A percentile compares a stretch with the other conserved stretches of the same genome.
phyloP scores from a whole-genome alignment of 2,888 invertebrate species.

The Callosobruchus maculatus region DNA sequence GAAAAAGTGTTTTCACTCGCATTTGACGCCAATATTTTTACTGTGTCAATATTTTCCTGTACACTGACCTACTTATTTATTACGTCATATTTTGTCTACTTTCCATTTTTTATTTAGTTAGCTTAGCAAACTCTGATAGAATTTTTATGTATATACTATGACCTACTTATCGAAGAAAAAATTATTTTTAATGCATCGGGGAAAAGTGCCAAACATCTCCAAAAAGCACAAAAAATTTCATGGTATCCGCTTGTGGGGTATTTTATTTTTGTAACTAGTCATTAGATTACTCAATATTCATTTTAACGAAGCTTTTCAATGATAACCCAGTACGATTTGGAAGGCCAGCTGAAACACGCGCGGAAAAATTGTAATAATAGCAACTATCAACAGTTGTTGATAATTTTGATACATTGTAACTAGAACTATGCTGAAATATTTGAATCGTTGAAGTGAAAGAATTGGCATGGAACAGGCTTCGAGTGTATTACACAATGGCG shows the following conservation, averaged over 20 bases:
- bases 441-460: too few species aligned
- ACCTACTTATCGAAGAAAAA: not conserved
- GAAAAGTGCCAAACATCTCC: not conserved
- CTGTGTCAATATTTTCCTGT: not conserved
- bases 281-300: not conserved
- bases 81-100: not conserved
- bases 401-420: too few species aligned
- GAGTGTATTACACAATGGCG: too few species aligned
- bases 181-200: not conserved
- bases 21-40: not conserved
- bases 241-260: not conserved
- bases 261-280: not conserved
- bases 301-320: not conserved
- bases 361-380: too few species aligned
- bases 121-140: not conserved
- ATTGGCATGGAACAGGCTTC: too few species aligned
- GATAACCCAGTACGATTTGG: not conserved
- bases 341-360: too few species aligned
- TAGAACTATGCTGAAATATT: too few species aligned
- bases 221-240: not conserved
- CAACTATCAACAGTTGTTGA: too few species aligned
- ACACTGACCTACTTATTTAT: not conserved
- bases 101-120: not conserved
- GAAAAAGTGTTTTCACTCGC: not conserved
- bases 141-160: not conserved